A percentile compares a stretch with the other conserved stretches of the same genome.
Evolutionary conservation across 2,113 vertebrate genomes (phyloP).

Genomic region (Chunga burmeisteri): DNA sequence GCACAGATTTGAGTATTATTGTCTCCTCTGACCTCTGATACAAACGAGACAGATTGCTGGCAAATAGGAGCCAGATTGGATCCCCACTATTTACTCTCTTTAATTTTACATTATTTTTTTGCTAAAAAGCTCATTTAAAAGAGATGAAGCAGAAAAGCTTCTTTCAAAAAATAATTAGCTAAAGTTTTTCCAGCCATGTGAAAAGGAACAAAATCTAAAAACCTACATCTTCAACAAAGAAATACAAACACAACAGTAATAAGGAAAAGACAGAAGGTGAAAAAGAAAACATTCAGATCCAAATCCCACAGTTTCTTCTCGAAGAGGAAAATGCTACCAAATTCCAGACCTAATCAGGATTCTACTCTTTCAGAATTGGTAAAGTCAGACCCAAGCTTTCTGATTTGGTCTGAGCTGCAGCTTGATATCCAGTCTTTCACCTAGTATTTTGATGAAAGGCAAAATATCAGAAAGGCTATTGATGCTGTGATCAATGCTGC

Average conservation of each 20-base stretch:
- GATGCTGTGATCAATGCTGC: neutral
- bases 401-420: neutral
- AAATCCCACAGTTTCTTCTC: neutral
- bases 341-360: neutral
- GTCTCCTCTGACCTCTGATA: neutral
- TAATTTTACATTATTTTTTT: neutral
- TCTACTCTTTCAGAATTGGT: neutral
- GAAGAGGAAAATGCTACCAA: neutral
- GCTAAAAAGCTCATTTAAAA: neutral
- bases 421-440: neutral
- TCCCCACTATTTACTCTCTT: neutral
- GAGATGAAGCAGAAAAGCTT: slow-evolving; percentile 32
- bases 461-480: neutral
- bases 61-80: neutral
- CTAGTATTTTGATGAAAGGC: neutral
- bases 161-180: slow-evolving; percentile 33
- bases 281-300: neutral
- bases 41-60: neutral
- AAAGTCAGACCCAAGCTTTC: neutral
- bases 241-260: neutral
- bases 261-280: neutral
- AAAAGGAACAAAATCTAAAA: neutral
- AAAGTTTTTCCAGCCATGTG: neutral
- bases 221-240: neutral
- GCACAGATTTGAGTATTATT: neutral